These are phyloP conservation scores for Danio albolineatus DNA, from an alignment of 2,797 vertebrate species.

Conservation along the genomic window DNA sequence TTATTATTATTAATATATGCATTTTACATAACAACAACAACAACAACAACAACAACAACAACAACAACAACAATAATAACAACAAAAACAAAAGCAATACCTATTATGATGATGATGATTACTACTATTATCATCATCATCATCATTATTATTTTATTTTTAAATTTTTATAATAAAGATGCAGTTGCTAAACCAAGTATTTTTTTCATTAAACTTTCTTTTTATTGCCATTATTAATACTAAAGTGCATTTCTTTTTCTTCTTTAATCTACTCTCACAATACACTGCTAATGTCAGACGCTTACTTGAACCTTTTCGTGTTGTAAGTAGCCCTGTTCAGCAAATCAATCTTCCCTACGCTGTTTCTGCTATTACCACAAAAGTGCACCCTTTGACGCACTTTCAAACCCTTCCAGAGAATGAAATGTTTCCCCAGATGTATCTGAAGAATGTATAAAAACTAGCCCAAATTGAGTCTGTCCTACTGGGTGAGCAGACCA, in stretches of 20 bases:
- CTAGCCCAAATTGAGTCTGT: slow-evolving; percentile 30
- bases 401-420: slow-evolving; percentile 58
- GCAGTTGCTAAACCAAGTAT: too few species aligned
- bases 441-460: slow-evolving; percentile 41
- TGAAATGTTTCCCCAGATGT: slow-evolving; percentile 59
- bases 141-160: too few species aligned
- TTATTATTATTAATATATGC: too few species aligned
- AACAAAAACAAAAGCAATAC: too few species aligned
- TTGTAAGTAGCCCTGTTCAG: slow-evolving; percentile 10
- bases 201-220: neutral
- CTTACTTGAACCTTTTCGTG: slow-evolving; percentile 11
- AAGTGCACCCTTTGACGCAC: slow-evolving; percentile 40
- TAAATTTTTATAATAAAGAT: too few species aligned
- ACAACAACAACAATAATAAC: too few species aligned
- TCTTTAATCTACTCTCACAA: neutral
- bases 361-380: slow-evolving; percentile 59
- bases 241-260: neutral
- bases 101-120: too few species aligned
- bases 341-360: slow-evolving; percentile 44
- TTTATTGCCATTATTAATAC: neutral
- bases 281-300: neutral
- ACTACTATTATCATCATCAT: too few species aligned
- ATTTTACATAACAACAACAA: too few species aligned
- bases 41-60: too few species aligned
- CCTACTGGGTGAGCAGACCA: neutral